Percentiles rank a stretch among this genome's conserved stretches.
Evolutionary conservation across 2,797 vertebrate genomes (phyloP).

Genomic region (Perdix hodgsoniae): DNA sequence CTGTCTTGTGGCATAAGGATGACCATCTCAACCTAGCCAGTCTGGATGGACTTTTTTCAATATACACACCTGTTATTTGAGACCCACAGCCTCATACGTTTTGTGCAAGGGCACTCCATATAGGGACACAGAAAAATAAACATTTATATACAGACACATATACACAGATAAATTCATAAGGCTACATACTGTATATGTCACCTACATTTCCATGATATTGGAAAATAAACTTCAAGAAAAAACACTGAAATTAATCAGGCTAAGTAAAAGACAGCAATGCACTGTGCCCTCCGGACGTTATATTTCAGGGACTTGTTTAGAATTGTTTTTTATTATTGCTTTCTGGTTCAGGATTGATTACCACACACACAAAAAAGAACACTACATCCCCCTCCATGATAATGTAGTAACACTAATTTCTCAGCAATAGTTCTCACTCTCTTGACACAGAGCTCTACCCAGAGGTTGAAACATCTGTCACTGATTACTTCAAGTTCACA

Average conservation of each 20-base stretch:
- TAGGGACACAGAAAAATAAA: not conserved
- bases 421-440: not conserved
- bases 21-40: no score
- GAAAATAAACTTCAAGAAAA: not conserved
- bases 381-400: accelerated
- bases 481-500: not conserved
- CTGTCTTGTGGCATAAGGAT: no score
- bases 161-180: not conserved
- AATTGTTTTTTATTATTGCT: not conserved
- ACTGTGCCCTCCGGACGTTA: accelerated
- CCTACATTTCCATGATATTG: not conserved
- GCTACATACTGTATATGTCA: not conserved
- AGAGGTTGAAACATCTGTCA: not conserved
- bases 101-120: no score
- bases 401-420: not conserved
- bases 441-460: not conserved
- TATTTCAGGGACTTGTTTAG: not conserved
- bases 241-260: not conserved
- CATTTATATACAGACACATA: not conserved
- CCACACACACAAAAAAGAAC: not conserved
- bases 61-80: no score
- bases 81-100: no score
- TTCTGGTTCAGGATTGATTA: not conserved
- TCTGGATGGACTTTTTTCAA: no score
- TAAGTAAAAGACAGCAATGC: not conserved